phyloP scores from a whole-genome alignment of 2,797 vertebrate genomes.

The Spheniscus humboldti region DNA sequence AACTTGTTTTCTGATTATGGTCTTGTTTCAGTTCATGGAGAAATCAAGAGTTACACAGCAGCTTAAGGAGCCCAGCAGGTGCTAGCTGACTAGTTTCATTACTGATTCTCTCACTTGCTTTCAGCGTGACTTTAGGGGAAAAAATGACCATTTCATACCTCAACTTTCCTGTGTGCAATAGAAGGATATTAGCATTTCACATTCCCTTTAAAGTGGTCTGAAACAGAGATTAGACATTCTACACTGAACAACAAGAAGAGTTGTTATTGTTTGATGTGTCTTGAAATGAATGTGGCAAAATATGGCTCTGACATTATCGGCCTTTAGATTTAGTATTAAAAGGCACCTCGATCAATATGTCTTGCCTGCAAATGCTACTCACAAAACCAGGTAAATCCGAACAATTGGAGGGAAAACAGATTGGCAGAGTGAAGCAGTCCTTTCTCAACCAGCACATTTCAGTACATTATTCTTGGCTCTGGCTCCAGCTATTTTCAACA shows the following conservation, averaged over 20 bases:
- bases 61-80: not conserved
- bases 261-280: not conserved
- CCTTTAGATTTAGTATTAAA: not conserved
- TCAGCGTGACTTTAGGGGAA: not conserved
- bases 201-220: not conserved
- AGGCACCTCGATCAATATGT: not conserved
- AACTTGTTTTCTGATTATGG: not conserved
- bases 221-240: not conserved
- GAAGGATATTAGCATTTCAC: not conserved
- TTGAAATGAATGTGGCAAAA: not conserved
- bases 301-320: not conserved
- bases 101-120: not conserved
- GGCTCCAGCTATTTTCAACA: constrained; percentile 50
- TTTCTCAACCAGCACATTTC: constrained; percentile 44
- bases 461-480: constrained; percentile 59
- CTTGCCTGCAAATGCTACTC: not conserved
- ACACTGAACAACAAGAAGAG: not conserved
- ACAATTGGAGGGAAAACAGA: not conserved
- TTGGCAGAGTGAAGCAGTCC: not conserved
- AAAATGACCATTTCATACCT: not conserved
- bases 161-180: not conserved
- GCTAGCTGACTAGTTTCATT: not conserved
- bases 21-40: not conserved
- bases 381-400: not conserved
- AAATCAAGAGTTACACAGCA: not conserved